phyloP scores from a whole-genome alignment of 2,797 vertebrate species.

The Gymnothorax javanicus region DNA sequence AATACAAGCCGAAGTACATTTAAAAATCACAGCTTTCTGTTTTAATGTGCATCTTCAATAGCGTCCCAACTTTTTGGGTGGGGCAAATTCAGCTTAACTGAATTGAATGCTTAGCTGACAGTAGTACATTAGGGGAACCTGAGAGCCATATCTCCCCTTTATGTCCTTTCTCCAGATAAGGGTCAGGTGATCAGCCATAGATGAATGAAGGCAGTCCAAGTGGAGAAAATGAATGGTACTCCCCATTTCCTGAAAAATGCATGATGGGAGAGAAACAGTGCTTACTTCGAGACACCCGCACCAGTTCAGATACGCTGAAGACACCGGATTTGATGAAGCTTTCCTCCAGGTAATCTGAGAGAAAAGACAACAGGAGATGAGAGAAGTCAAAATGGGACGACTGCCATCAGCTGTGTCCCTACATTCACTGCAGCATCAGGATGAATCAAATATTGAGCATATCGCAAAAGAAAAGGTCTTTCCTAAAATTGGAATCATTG shows the following conservation, averaged over 20 bases:
- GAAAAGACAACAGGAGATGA: background rate
- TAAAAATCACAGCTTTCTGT: too few species aligned
- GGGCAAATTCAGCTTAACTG: too few species aligned
- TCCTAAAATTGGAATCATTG: background rate
- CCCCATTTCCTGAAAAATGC: background rate
- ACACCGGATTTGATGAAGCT: constrained; percentile 99
- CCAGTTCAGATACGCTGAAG: constrained; percentile 97
- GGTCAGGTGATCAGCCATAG: background rate
- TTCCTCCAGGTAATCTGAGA: constrained; percentile 94
- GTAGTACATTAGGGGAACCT: background rate
- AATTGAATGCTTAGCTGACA: background rate
- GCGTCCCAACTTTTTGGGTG: too few species aligned
- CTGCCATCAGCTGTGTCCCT: background rate
- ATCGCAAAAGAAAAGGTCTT: background rate
- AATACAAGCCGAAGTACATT: too few species aligned
- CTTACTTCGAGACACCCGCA: constrained; percentile 99
- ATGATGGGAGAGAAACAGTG: constrained; percentile 39
- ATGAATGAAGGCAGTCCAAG: background rate
- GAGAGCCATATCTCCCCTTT: background rate
- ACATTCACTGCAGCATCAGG: background rate
- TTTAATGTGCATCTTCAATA: too few species aligned
- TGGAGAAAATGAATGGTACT: background rate
- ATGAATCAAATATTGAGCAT: background rate
- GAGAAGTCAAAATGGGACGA: background rate
- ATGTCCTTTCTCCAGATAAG: background rate